Conservation (phyloP, 2,888 invertebrate genomes). For the Heliconius hortense region DNA sequence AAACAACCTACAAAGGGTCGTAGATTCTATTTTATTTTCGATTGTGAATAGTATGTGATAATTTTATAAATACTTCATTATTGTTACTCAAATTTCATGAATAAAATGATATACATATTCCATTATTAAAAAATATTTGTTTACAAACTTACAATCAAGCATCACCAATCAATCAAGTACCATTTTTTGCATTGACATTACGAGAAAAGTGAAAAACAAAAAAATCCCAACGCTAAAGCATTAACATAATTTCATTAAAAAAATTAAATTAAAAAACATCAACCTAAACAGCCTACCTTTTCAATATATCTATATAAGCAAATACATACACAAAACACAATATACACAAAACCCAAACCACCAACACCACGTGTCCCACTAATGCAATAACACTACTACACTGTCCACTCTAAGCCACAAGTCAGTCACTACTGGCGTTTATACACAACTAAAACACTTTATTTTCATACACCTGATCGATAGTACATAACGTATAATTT, state of each 20-base stretch:
- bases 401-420: slow-evolving; percentile 64
- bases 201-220: no score
- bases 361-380: slow-evolving; percentile 63
- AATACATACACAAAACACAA: slow-evolving; percentile 48
- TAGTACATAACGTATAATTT: slow-evolving; percentile 38
- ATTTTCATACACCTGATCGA: slow-evolving; percentile 68
- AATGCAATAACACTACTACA: slow-evolving; percentile 59
- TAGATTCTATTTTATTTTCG: no score
- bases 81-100: no score
- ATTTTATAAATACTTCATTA: no score
- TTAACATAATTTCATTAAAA: not conserved
- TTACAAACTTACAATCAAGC: no score
- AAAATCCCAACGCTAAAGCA: no score
- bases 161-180: no score
- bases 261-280: not conserved
- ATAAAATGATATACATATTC: no score
- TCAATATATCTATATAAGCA: not conserved
- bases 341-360: slow-evolving; percentile 7
- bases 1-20: no score
- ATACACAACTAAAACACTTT: slow-evolving; percentile 70
- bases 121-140: no score
- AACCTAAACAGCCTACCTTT: not conserved
- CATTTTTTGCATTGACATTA: no score
- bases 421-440: slow-evolving; percentile 77
- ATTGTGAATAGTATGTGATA: no score